Evolutionary conservation across 2,113 vertebrate genomes (phyloP), one percentile per base, ranked within the genome.

Genomic region (Albula goreensis): DNA sequence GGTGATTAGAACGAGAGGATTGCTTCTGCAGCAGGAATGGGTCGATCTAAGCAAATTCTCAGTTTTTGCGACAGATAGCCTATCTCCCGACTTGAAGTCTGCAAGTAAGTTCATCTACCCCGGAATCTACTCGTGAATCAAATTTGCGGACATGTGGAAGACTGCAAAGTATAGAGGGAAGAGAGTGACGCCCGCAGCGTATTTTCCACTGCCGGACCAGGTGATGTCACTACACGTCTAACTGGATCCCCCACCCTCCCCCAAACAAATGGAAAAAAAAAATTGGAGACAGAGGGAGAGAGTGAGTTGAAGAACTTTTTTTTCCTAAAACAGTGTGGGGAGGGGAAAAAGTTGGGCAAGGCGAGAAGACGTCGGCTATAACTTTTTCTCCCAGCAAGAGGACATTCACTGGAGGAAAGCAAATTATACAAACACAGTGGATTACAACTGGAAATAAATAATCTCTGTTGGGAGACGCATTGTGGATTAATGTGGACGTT

Each of bases 401-500:
- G 86, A 89, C 81, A 89, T 82, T 83, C 9, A 80, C 82, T 60
- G 2, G 87, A 89, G 87, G 87, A 87, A 83, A 87, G 78, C 70
- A 51, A 77, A 79, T 41, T 41, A 41, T 79, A 80, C 84, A 25
- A 88, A 91, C 53, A 82, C 63, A 82, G 88, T 89, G 94, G 93
- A 96, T 91, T 95, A 91, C 87, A 88, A 78, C n/a, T 80, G 48
- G 63, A 74, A 50, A 78, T 17, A 57, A 63, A 19, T 25, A 74
- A 53, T 74, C 83, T 70, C 52, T 86, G 84, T 53, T 82, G 80
- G 80, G 63, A 83, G 5, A 85, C 87, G 91, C 84, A 80, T 83
- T 79, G 22, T 82, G 92, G 93, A 95, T 95, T 93, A 89, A 95
- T 95, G 94, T 88, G 88, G 87, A 88, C 85, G 57, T 89, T 87